Base-by-base conservation (phyloP, 2,888 invertebrate species). In the Macroteleia sp. region DNA sequence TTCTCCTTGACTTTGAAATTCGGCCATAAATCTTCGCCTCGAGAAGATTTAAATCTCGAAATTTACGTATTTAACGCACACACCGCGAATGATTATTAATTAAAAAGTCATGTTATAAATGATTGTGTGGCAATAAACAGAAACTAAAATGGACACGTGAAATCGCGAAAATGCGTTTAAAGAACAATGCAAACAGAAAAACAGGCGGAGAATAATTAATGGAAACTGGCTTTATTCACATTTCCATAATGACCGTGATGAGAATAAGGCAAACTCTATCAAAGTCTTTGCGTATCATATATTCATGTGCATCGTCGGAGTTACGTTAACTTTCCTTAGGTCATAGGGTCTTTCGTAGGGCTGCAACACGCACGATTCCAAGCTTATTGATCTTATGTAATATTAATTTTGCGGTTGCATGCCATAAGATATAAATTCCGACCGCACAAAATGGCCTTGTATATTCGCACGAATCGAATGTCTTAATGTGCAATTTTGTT, bases 161-260 rank as follows among this genome's bases (percentile, higher is more conserved):
- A 66, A 57, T 64, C 30, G 41, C 48, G 41, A 69, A 70, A 61
- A 59, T 50, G 57, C 25, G 59, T 32, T 52, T 25, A 52, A 32
- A 46, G 50, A 50, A 70, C 59, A 52, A 61, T 59, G 17, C 59
- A 52, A 59, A 52, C 50, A 70, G 52, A 70, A 61, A 70, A 70
- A 70, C 48, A 42, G 25, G 22, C 25, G 25, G 36, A 22, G 52
- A 50, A 74, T 76, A 61, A 76, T 76, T 76, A 76, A 69, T 76
- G 64, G 50, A 69, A 70, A 64, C 52, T 61, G 48, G 62, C 56
- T 76, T 62, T 62, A 57, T 41, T 64, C 64, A 52, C 54, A 66
- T 66, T 70, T 64, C 59, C 64, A 70, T 66, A 70, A 77, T 70
- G 76, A 66, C 62, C 70, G 70, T 66, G 70, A 66, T 69, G 69